A percentile compares a stretch with the other conserved stretches of the same genome.
Conservation (phyloP, 1,140 invertebrate species). For the Drosophila leontia region DNA sequence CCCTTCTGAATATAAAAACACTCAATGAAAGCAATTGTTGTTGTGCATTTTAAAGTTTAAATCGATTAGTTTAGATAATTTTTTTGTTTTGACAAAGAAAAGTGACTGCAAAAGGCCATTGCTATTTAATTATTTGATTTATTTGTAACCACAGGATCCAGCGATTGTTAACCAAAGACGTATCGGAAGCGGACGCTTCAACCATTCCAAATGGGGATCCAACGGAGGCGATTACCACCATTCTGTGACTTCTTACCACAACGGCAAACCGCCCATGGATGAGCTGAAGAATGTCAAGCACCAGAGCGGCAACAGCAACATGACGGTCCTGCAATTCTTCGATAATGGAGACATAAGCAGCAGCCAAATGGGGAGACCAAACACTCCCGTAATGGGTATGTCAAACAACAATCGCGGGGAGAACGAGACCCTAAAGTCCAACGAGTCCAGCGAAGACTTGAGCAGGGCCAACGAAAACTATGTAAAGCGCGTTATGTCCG, state of each 20-base stretch:
- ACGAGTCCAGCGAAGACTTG: slow-evolving; percentile 66
- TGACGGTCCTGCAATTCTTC: slow-evolving; percentile 61
- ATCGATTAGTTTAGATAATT: too few relatives aligned
- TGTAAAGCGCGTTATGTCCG: slow-evolving; percentile 79
- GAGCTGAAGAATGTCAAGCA: slow-evolving; percentile 40
- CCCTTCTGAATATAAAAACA: too few relatives aligned
- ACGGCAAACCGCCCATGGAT: slow-evolving; percentile 44
- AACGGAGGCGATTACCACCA: slow-evolving; percentile 56
- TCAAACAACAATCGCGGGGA: slow-evolving; percentile 60
- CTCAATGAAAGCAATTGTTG: too few relatives aligned
- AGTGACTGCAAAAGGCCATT: background rate
- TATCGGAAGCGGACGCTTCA: slow-evolving; percentile 79
- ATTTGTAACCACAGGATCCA: slow-evolving; percentile 51
- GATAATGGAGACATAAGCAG: slow-evolving; percentile 66
- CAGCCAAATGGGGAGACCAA: slow-evolving; percentile 53
- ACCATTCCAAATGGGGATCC: slow-evolving; percentile 69
- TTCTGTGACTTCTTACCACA: slow-evolving; percentile 32
- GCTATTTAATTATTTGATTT: background rate
- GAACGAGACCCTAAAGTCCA: slow-evolving; percentile 62
- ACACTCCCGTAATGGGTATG: slow-evolving; percentile 66
- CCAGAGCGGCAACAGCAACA: slow-evolving; percentile 38
- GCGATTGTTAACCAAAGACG: slow-evolving; percentile 81
- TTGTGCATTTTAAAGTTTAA: too few relatives aligned
- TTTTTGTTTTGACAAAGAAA: background rate
- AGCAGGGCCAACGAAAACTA: slow-evolving; percentile 77